Base-by-base conservation (phyloP, 2,888 invertebrate genomes). In the Calameuta pallipes region DNA sequence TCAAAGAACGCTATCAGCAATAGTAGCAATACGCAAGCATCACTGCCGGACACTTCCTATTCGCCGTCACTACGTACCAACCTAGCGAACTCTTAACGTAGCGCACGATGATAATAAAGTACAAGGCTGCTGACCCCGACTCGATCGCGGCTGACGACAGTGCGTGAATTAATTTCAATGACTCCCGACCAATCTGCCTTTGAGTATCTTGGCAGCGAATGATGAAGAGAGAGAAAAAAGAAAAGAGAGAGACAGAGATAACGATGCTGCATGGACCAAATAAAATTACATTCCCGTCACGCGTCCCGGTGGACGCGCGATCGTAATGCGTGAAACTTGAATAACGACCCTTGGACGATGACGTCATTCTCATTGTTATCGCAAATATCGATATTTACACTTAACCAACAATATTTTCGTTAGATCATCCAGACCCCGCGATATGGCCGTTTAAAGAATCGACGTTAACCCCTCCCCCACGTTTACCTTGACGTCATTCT, bases 41-140 rank as follows among this genome's bases (percentile, higher is more conserved):
- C 23, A 71, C 15, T 71, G 1, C 6, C 74, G 23, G 36, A 35
- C 34, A 74, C 37, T 74, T 74, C 74, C 74, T 36, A n/a, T 36
- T 23, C n/a, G 11, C 30, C 36, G 30, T 12, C 13, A 13, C 30
- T 3, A 36, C 74, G 30, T 71, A 36, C 31, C 15, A 71, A 30
- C 71, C 31, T 31, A 71, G 23, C 71, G 33, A 71, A 71, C 71
- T 71, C 31, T 13, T 13, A 31, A 33, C 33, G 71, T 30, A 31
- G 15, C 13, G 41, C 76, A 75, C 69, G 80, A 79, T 80, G 83
- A 85, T 85, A 84, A 83, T 83, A 85, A 82, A 83, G 85, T 85
- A 84, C 85, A 85, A 85, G 85, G 85, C 85, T 83, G 80, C 83
- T 83, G 85, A 85, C 85, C 85, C 84, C 84, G 78, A 73, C 75